phyloP scores from a whole-genome alignment of 1,140 invertebrate genomes.

The Brachionus rotundiformis region DNA sequence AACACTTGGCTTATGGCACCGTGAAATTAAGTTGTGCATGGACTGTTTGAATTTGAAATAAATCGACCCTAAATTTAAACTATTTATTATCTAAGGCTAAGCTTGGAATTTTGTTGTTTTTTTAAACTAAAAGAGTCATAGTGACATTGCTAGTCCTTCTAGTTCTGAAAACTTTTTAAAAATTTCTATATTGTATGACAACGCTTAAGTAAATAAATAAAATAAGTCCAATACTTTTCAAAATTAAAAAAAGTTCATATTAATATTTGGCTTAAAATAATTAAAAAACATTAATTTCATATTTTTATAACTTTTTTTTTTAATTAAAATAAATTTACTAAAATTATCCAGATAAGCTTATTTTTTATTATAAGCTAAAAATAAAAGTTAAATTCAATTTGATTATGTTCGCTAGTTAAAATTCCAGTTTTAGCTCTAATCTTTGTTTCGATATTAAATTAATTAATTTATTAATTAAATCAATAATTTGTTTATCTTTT shows the following conservation, averaged over 20 bases:
- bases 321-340: background rate
- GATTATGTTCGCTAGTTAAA: background rate
- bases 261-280: too few relatives aligned
- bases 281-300: too few relatives aligned
- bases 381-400: background rate
- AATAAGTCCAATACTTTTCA: too few relatives aligned
- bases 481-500: background rate
- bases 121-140: too few relatives aligned
- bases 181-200: background rate
- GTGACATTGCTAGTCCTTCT: constrained; percentile 3
- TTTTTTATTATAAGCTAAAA: background rate
- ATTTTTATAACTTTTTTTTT: too few relatives aligned
- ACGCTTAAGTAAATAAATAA: background rate
- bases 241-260: too few relatives aligned
- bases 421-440: background rate
- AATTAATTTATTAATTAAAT: background rate
- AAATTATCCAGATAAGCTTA: background rate
- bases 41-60: background rate
- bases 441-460: too few relatives aligned
- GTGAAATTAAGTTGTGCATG: background rate
- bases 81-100: background rate
- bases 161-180: background rate
- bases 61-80: background rate
- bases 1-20: background rate
- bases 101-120: too few relatives aligned